These are phyloP conservation scores for Habroteleia sp. DNA, from an alignment of 2,888 invertebrate genomes.

Conservation along the genomic window DNA sequence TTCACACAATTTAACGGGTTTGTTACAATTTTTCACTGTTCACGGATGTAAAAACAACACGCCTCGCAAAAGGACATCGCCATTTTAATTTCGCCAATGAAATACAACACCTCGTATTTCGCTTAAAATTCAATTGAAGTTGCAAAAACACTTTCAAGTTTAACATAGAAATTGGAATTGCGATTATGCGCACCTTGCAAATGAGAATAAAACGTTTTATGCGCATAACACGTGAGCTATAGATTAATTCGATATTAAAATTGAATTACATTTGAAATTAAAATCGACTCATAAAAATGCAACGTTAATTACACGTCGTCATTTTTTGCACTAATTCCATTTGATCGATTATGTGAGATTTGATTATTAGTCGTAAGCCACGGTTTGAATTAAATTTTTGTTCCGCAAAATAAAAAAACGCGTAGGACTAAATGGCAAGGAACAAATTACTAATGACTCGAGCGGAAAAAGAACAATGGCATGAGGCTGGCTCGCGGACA, in stretches of 20 bases:
- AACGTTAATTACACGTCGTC: constrained; percentile 19
- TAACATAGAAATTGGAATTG: constrained; percentile 44
- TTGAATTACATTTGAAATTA: constrained; percentile 41
- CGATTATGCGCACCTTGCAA: constrained; percentile 41
- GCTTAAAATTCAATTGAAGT: constrained; percentile 21
- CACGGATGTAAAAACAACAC: too few relatives aligned
- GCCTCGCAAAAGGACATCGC: too few relatives aligned
- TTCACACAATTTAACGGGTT: constrained; percentile 6
- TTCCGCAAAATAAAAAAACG: too few relatives aligned
- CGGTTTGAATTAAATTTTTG: too few relatives aligned
- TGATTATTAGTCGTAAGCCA: too few relatives aligned
- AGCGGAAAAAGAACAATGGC: too few relatives aligned
- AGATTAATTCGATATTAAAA: constrained; percentile 41
- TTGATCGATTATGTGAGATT: constrained; percentile 1
- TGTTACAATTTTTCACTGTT: constrained; percentile 12
- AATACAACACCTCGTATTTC: constrained; percentile 17
- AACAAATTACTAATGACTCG: too few relatives aligned
- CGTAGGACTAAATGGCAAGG: too few relatives aligned
- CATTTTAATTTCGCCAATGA: constrained; percentile 26
- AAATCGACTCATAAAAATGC: constrained; percentile 33
- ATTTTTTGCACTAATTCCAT: constrained; percentile 5
- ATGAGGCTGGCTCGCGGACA: too few relatives aligned
- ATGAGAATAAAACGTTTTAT: constrained; percentile 35
- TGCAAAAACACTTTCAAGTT: constrained; percentile 30
- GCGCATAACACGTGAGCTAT: constrained; percentile 41